Conservation (phyloP, 2,888 invertebrate species). For the Mycogona germanica region DNA sequence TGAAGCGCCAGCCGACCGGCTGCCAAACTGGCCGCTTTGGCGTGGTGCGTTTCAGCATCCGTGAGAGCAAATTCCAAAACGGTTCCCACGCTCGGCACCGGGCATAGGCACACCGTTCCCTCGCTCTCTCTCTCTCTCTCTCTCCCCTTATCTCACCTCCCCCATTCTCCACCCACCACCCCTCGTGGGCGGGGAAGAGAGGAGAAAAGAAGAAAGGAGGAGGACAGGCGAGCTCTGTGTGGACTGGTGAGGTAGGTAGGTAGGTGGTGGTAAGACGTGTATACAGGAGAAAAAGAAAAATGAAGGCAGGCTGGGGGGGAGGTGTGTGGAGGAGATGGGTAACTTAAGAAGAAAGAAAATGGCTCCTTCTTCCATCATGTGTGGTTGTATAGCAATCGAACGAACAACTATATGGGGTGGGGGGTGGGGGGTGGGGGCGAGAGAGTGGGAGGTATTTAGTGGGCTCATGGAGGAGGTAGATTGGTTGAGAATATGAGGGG, state of each 20-base stretch:
- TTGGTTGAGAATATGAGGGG: too few species aligned
- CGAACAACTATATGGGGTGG: background rate
- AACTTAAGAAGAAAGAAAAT: background rate
- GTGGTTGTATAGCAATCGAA: too few species aligned
- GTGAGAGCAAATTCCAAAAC: conserved; percentile 12
- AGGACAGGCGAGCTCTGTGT: background rate
- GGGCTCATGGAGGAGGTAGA: too few species aligned
- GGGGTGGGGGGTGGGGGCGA: background rate
- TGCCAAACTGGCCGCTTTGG: conserved; percentile 12
- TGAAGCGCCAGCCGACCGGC: conserved; percentile 14
- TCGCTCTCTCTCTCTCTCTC: background rate
- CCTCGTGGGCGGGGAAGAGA: too few species aligned
- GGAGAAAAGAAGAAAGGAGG: background rate
- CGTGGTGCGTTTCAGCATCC: background rate
- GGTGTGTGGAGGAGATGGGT: background rate
- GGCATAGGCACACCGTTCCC: background rate
- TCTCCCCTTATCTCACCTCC: background rate
- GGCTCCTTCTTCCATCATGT: background rate
- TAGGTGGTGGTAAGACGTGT: background rate
- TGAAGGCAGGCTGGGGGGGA: background rate
- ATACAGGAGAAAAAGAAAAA: background rate
- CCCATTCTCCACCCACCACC: too few species aligned
- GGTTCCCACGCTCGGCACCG: conserved; percentile 14
- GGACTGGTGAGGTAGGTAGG: conserved; percentile 1
- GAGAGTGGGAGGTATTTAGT: too few species aligned